Base-by-base conservation (phyloP, 2,888 invertebrate genomes). In the Nemapogon koenigi region DNA sequence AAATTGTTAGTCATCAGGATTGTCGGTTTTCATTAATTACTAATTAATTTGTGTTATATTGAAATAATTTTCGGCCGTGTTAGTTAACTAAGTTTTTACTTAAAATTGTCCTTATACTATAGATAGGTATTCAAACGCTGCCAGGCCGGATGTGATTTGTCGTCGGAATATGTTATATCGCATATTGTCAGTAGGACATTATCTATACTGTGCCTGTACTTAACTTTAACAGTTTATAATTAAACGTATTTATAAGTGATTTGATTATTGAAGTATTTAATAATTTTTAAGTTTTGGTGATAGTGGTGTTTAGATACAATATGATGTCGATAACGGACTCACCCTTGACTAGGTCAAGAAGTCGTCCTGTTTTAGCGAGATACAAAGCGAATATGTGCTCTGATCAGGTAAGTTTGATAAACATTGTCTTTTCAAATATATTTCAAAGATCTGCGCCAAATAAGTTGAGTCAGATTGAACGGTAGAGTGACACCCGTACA, bases 61-160 rank as follows among this genome's bases (percentile, higher is more conserved):
- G n/a, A n/a, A n/a, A n/a, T n/a, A n/a, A n/a, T n/a, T n/a, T n/a
- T n/a, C n/a, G n/a, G n/a, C n/a, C n/a, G n/a, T n/a, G n/a, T n/a
- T n/a, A n/a, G n/a, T n/a, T n/a, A n/a, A n/a, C n/a, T n/a, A n/a
- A n/a, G n/a, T n/a, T n/a, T n/a, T n/a, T n/a, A n/a, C n/a, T n/a
- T n/a, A n/a, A n/a, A n/a, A n/a, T n/a, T n/a, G n/a, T n/a, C n/a
- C n/a, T n/a, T n/a, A n/a, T n/a, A n/a, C n/a, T n/a, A n/a, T n/a
- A n/a, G n/a, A n/a, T n/a, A n/a, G n/a, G n/a, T n/a, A n/a, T n/a
- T n/a, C n/a, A n/a, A n/a, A n/a, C n/a, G n/a, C n/a, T n/a, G n/a
- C n/a, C n/a, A n/a, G n/a, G 70, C 70, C 78, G 78, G 78, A 76
- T 76, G 70, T 73, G 76, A 73, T 75, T 75, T 73, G 75, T 70